Percentiles rank a stretch among this genome's conserved stretches.
phyloP scores from a whole-genome alignment of 92 coral and sea anemone genomes.

The Palythoa grandis region DNA sequence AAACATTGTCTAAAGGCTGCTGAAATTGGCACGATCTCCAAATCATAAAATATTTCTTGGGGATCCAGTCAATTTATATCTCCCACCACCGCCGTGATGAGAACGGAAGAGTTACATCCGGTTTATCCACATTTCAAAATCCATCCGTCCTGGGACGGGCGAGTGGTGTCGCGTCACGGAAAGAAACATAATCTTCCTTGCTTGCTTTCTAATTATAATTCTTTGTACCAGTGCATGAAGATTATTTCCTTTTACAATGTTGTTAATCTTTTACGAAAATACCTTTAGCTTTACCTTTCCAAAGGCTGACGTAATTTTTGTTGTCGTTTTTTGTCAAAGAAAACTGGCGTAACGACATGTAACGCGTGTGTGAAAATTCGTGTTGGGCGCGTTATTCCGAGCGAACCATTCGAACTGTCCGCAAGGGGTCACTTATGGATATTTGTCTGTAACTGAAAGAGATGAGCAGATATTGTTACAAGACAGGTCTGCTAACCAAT shows the following conservation, averaged over 20 bases:
- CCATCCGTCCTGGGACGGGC: neutral
- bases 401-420: conserved; percentile 25
- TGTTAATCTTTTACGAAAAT: neutral
- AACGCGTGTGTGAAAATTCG: neutral
- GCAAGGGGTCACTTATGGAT: conserved; percentile 16
- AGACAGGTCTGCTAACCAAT: conserved; percentile 27
- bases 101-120: neutral
- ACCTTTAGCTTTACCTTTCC: neutral
- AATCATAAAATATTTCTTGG: no score
- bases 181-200: conserved; percentile 31
- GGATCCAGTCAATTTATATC: no score
- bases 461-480: conserved; percentile 38
- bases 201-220: neutral
- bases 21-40: no score
- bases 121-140: neutral
- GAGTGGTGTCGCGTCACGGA: conserved; percentile 42
- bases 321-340: neutral
- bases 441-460: conserved; percentile 27
- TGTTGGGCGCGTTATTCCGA: conserved; percentile 25
- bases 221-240: neutral
- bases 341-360: neutral
- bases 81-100: neutral
- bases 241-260: neutral
- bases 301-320: neutral
- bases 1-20: no score